Evolutionary conservation across 2,797 vertebrate species (phyloP).

Genomic region (Tauraco hartlaubi): DNA sequence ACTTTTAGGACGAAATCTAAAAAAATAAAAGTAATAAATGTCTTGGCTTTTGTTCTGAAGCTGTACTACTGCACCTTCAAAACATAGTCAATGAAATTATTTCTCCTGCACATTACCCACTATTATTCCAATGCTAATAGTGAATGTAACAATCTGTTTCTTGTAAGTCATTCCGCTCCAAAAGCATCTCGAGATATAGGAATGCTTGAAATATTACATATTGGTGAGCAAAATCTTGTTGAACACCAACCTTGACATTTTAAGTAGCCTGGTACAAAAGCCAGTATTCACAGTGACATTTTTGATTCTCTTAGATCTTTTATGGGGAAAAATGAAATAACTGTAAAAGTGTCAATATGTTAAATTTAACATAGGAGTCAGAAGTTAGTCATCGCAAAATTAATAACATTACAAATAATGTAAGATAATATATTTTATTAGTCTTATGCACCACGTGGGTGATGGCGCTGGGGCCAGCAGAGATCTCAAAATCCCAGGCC

Average conservation of each 20-base stretch:
- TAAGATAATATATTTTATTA: neutral
- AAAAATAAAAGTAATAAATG: neutral
- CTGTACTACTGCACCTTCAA: neutral
- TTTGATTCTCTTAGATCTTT: neutral
- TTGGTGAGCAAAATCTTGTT: neutral
- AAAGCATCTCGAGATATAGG: neutral
- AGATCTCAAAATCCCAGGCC: neutral
- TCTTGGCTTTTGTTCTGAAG: neutral
- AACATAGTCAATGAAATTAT: neutral
- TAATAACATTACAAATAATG: neutral
- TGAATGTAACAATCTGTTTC: neutral
- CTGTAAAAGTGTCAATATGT: neutral
- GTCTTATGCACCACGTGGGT: neutral
- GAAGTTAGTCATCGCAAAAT: neutral
- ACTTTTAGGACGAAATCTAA: neutral
- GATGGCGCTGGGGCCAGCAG: neutral
- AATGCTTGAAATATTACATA: neutral
- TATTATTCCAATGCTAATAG: neutral
- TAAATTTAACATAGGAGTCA: neutral
- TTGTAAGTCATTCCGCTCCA: neutral
- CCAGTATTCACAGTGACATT: neutral
- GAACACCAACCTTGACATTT: neutral
- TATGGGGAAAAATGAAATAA: neutral
- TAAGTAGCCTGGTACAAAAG: neutral
- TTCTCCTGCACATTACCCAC: neutral